Conservation (phyloP, 2,797 vertebrate genomes). For the Salmo trutta region DNA sequence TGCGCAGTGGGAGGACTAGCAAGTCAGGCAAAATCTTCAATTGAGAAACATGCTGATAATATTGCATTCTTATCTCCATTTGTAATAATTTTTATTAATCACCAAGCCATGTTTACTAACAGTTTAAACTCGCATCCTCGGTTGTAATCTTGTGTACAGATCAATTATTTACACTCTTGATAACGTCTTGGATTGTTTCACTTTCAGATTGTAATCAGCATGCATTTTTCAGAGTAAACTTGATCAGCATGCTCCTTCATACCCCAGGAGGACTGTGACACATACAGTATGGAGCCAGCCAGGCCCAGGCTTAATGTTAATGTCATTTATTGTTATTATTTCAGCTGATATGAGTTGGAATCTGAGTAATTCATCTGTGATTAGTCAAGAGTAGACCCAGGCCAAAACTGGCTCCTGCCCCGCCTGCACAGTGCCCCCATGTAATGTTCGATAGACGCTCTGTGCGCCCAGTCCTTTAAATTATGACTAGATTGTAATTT, state of each 20-base stretch:
- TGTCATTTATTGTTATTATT: conserved; percentile 40
- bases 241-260: conserved; percentile 27
- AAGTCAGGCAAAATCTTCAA: background rate
- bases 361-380: conserved; percentile 20
- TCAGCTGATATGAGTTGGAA: conserved; percentile 47
- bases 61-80: background rate
- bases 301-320: conserved; percentile 34
- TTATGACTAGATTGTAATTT: conserved; percentile 20
- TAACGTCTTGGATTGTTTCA: conserved; percentile 14
- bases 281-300: conserved; percentile 21
- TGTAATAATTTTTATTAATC: background rate
- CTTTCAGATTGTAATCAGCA: conserved; percentile 13
- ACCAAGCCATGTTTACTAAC: conserved; percentile 5
- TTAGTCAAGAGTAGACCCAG: conserved; percentile 22
- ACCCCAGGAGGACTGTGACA: conserved; percentile 29
- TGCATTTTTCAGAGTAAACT: conserved; percentile 19
- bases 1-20: background rate
- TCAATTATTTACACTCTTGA: conserved; percentile 15
- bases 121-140: conserved; percentile 10
- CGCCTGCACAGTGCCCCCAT: background rate
- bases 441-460: conserved; percentile 29
- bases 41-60: background rate
- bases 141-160: background rate
- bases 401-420: conserved; percentile 1
- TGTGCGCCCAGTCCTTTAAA: conserved; percentile 15